phyloP scores from a whole-genome alignment of 2,113 vertebrate species.

The Tragelaphus imberbis region DNA sequence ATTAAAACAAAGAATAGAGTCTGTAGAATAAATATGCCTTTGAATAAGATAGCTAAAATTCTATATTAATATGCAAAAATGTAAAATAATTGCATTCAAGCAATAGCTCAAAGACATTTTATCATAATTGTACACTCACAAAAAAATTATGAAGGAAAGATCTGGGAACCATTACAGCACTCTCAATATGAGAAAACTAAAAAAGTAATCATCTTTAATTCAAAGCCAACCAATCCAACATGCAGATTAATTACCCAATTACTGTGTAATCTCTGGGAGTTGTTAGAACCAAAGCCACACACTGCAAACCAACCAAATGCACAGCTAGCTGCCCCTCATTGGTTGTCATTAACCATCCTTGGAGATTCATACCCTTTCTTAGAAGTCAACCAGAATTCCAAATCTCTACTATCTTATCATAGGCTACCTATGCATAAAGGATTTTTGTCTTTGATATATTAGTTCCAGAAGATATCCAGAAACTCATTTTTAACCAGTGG shows the following conservation, averaged over 20 bases:
- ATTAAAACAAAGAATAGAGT: slow-evolving; percentile 79
- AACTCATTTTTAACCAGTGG: background rate
- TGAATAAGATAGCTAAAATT: slow-evolving; percentile 80
- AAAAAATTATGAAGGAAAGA: slow-evolving; percentile 65
- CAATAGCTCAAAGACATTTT: background rate
- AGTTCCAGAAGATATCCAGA: background rate
- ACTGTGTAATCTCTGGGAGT: slow-evolving; percentile 51
- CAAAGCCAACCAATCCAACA: slow-evolving; percentile 63
- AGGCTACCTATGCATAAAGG: background rate
- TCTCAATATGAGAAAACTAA: slow-evolving; percentile 67
- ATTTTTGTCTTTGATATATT: background rate
- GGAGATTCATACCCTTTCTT: background rate
- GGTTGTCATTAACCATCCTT: background rate
- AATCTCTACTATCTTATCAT: background rate
- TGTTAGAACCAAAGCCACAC: slow-evolving; percentile 24
- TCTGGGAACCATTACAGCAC: slow-evolving; percentile 49
- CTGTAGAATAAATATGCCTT: slow-evolving; percentile 77
- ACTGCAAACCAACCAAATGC: background rate
- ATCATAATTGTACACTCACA: slow-evolving; percentile 72
- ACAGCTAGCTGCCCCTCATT: background rate
- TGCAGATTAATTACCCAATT: slow-evolving; percentile 64
- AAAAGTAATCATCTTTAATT: slow-evolving; percentile 59
- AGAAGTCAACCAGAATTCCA: background rate
- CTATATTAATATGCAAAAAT: slow-evolving; percentile 80
- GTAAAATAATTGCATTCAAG: slow-evolving; percentile 81